Conservation (phyloP, 2,888 invertebrate species). For the Drosophila rubida region DNA sequence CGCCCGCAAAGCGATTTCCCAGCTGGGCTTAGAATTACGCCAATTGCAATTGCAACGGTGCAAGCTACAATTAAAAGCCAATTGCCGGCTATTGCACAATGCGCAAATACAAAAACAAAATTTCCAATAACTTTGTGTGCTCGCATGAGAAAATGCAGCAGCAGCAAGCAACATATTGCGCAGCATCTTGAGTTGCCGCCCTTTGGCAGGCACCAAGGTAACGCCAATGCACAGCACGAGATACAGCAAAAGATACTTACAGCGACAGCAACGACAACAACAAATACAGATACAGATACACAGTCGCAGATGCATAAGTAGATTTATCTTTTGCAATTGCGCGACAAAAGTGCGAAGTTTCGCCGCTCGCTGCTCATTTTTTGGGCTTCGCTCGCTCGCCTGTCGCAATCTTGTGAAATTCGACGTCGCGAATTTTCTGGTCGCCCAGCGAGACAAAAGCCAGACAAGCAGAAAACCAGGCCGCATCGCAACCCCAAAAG, state of each 20-base stretch:
- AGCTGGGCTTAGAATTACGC: conserved; percentile 54
- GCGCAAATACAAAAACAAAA: conserved; percentile 56
- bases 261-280: conserved; percentile 13
- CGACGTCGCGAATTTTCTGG: conserved; percentile 66
- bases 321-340: conserved; percentile 59
- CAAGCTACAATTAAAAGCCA: conserved; percentile 70
- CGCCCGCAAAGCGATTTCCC: too few species aligned
- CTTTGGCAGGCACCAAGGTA: conserved; percentile 59
- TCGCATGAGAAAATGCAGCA: conserved; percentile 68
- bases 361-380: conserved; percentile 17
- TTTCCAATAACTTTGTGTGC: conserved; percentile 71
- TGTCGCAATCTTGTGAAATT: conserved; percentile 76
- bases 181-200: conserved; percentile 74
- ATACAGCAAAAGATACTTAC: conserved; percentile 18
- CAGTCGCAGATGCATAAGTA: conserved; percentile 41
- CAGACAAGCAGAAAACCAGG: conserved; percentile 51
- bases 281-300: conserved; percentile 5
- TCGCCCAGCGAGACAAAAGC: conserved; percentile 54
- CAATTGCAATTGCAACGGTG: conserved; percentile 25
- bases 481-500: conserved; percentile 28
- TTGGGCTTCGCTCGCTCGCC: neutral
- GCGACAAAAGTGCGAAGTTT: conserved; percentile 68
- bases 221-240: conserved; percentile 39
- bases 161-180: conserved; percentile 60
- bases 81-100: conserved; percentile 68